phyloP scores from a whole-genome alignment of 2,888 invertebrate species.

The Nasonia oneida region DNA sequence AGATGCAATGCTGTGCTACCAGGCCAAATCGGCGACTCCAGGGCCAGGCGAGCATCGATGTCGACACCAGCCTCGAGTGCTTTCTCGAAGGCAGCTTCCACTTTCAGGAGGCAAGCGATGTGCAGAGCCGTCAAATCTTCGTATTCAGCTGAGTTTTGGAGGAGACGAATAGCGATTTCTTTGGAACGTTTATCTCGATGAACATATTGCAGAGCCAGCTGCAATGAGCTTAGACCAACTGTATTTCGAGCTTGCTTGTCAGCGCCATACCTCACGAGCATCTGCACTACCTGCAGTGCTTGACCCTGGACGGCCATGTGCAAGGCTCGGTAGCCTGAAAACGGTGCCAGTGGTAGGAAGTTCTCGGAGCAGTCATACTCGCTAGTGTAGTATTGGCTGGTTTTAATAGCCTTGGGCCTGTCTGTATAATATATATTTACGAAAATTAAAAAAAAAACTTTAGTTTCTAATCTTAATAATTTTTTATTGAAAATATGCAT shows the following conservation, averaged over 20 bases:
- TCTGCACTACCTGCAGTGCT: background rate
- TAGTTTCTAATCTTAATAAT: background rate
- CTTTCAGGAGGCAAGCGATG: slow-evolving; percentile 24
- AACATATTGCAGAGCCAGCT: background rate
- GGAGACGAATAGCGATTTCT: background rate
- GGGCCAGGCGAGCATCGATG: background rate
- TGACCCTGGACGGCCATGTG: slow-evolving; percentile 32
- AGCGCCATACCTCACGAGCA: slow-evolving; percentile 8
- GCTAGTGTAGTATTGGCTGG: background rate
- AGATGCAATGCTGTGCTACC: slow-evolving; percentile 8
- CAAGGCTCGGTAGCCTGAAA: slow-evolving; percentile 32
- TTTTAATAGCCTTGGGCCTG: background rate
- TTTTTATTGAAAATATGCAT: background rate
- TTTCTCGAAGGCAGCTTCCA: background rate
- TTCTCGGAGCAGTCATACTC: background rate
- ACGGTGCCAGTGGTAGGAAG: background rate
- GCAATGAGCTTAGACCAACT: slow-evolving; percentile 7
- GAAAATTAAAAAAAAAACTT: background rate
- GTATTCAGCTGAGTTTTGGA: background rate
- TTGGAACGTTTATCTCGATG: background rate
- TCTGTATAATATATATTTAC: background rate
- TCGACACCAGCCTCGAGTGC: background rate
- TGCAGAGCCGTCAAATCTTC: slow-evolving; percentile 18
- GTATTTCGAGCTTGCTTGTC: background rate
- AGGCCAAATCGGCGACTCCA: background rate